Percentiles rank a stretch among this genome's conserved stretches.
phyloP scores from a whole-genome alignment of 2,797 vertebrate genomes.

The Chiroxiphia lanceolata region DNA sequence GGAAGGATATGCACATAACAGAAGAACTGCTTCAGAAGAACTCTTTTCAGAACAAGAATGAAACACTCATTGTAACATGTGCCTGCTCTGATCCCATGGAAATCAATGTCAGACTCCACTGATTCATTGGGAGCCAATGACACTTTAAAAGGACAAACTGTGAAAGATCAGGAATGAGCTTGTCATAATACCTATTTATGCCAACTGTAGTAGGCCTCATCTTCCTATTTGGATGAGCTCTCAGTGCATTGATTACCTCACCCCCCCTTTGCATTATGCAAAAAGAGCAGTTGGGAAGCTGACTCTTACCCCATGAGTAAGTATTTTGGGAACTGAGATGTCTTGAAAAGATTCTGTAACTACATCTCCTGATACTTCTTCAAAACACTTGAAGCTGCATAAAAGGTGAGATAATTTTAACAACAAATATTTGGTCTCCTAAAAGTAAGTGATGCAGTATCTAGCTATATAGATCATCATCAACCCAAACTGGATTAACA shows the following conservation, averaged over 20 bases:
- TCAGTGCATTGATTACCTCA: background rate
- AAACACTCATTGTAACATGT: rapidly evolving
- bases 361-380: background rate
- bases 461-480: background rate
- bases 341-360: background rate
- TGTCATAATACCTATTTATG: background rate
- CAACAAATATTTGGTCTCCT: background rate
- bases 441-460: background rate
- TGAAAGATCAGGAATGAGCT: background rate
- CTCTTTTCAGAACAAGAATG: background rate
- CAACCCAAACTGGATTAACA: background rate
- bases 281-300: background rate
- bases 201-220: background rate
- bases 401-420: background rate
- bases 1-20: background rate
- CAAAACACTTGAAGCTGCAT: background rate
- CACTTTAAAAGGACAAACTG: background rate
- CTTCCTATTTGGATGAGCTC: background rate
- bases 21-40: background rate
- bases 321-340: background rate
- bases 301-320: background rate
- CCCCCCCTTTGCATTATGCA: background rate
- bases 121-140: background rate
- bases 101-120: background rate
- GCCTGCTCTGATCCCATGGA: background rate